Evolutionary conservation across 2,797 vertebrate species (phyloP), one percentile per base, ranked within the genome.

Genomic region (Notolepis coatsorum): DNA sequence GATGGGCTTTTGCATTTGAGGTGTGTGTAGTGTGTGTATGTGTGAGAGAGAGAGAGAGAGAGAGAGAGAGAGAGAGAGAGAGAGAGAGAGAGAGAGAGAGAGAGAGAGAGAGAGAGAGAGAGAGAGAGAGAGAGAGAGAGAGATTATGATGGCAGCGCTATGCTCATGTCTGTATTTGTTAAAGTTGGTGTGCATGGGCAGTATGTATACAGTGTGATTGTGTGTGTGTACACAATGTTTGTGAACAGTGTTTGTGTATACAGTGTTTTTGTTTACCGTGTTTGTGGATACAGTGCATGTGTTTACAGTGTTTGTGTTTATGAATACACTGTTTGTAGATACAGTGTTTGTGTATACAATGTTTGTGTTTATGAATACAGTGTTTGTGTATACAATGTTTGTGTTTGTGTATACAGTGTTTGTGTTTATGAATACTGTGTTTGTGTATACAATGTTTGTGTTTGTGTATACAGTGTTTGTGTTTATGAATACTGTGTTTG

Each of bases 201-300:
- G 13, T 5, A 38, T 38, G 35, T 13, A n/a, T 38, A 13, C 3
- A 13, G 12, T 38, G 35, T 39, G 2, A 17, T n/a, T 41, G 4
- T 41, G 15, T 41, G 38, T 41, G 15, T 41, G 39, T 42, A 17
- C n/a, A 13, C 3, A 17, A 13, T 41, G 39, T 42, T 3, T 42
- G 17, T 20, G 17, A 18, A 5, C 8, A n/a, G 17, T 42, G 39
- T 20, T 7, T 20, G n/a, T 15, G 5, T 47, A 21, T 27, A 39
- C 20, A 21, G 2, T 48, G 51, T 48, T 24, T 74, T 18, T 52
- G 20, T 9, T 60, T 57, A 15, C 28, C 17, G 57, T 62, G 52
- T 67, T 60, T 71, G 59, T 55, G 58, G 50, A 52, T 68, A 71
- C 62, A 53, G 72, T 73, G n/a, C n/a, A n/a, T n/a, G n/a, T n/a